Evolutionary conservation across 2,888 invertebrate genomes (phyloP).

Genomic region (Norana najaformis): DNA sequence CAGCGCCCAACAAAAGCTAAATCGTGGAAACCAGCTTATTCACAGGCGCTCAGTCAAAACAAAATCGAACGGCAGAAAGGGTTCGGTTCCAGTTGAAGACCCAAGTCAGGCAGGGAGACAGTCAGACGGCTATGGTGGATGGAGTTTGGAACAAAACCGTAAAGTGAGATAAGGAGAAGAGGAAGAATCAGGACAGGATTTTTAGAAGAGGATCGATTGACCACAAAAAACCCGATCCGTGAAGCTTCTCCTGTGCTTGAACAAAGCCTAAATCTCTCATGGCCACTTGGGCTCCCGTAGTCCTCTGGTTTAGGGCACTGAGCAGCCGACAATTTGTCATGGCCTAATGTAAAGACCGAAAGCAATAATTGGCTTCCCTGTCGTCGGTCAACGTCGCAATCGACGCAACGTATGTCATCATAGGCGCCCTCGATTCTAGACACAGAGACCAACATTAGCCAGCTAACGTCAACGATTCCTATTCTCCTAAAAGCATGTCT

Average conservation of each 20-base stretch:
- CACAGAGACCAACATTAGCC: not conserved
- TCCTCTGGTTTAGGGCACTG: not conserved
- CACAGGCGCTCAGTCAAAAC: too few relatives aligned
- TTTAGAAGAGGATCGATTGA: too few relatives aligned
- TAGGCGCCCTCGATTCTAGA: not conserved
- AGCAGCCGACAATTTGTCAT: too few relatives aligned
- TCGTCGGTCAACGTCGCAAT: not conserved
- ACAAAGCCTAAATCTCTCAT: not conserved
- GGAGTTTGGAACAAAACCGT: too few relatives aligned
- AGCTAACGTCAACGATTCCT: not conserved
- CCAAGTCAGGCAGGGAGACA: too few relatives aligned
- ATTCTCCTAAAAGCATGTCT: not conserved
- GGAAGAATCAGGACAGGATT: too few relatives aligned
- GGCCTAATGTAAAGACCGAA: not conserved
- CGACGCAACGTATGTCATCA: not conserved
- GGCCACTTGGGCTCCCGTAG: not conserved
- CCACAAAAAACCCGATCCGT: not conserved
- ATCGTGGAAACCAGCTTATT: too few relatives aligned
- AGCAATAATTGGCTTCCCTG: not conserved
- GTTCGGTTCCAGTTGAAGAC: too few relatives aligned
- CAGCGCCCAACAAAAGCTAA: too few relatives aligned
- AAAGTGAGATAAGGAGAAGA: too few relatives aligned
- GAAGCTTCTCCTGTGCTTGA: not conserved
- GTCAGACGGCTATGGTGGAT: too few relatives aligned
- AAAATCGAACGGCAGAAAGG: too few relatives aligned